Evolutionary conservation across 53 echinoderm and acorn worm genomes (phyloP).

Genomic region (Apostichopus leukothele): DNA sequence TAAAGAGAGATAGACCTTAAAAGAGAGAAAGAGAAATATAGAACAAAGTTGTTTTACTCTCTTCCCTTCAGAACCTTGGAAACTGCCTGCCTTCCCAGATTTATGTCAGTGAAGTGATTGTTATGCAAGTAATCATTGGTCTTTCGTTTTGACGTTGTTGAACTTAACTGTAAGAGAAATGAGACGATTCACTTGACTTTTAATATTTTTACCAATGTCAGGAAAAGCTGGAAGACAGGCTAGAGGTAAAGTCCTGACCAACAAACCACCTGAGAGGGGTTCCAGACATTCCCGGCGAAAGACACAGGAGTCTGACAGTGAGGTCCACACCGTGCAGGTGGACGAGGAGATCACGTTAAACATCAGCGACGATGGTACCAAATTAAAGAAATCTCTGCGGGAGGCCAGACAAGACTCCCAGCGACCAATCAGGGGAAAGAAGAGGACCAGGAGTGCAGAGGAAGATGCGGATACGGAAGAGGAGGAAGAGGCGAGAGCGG

Average conservation of each 20-base stretch:
- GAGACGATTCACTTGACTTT: not conserved
- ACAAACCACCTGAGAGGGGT: not conserved
- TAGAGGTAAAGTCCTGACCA: not conserved
- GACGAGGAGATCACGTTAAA: constrained; percentile 44
- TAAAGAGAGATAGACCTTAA: no score
- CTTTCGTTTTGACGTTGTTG: no score
- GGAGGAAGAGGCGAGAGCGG: not conserved
- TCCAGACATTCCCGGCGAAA: constrained; percentile 24
- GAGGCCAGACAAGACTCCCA: not conserved
- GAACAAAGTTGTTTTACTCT: no score
- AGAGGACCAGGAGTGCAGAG: constrained; percentile 42
- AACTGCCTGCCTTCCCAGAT: no score
- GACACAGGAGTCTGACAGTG: constrained; percentile 1
- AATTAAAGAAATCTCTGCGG: not conserved
- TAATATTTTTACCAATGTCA: not conserved
- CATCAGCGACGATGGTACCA: constrained; percentile 37
- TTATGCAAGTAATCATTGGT: no score
- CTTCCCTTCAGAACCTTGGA: no score
- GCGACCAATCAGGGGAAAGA: constrained; percentile 26
- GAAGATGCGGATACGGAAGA: constrained; percentile 48
- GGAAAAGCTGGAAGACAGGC: constrained; percentile 1
- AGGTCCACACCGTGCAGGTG: constrained; percentile 35
- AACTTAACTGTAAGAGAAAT: no score
- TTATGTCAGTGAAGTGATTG: no score
- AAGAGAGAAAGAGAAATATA: no score